Percentiles rank a stretch among this genome's conserved stretches.
phyloP scores from a whole-genome alignment of 2,797 vertebrate genomes.

The Chelon auratus region DNA sequence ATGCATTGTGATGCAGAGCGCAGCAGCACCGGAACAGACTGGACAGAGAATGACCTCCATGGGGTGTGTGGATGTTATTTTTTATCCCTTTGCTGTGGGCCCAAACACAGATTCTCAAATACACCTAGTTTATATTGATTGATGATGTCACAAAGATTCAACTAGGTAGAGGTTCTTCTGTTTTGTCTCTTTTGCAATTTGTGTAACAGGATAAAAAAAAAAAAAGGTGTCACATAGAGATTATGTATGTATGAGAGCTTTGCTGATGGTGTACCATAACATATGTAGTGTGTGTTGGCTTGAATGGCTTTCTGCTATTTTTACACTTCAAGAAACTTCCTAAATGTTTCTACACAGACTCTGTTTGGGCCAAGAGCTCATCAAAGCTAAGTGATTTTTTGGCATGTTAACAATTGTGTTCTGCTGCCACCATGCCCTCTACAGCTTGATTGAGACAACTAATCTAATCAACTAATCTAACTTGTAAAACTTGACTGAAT shows the following conservation, averaged over 20 bases:
- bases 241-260: not conserved
- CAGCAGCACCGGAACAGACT: slow-evolving; percentile 12
- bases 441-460: not conserved
- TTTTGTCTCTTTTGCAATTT: not conserved
- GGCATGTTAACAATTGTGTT: not conserved
- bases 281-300: not conserved
- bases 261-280: not conserved
- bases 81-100: too few relatives aligned
- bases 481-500: not conserved
- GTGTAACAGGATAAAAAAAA: not conserved
- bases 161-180: too few relatives aligned
- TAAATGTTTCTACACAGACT: not conserved
- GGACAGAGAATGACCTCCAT: not conserved
- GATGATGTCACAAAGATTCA: too few relatives aligned
- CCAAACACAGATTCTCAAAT: not conserved
- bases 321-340: not conserved
- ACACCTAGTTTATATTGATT: not conserved
- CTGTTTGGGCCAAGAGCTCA: not conserved
- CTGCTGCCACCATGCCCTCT: not conserved
- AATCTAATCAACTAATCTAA: too few relatives aligned
- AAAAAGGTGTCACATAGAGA: not conserved
- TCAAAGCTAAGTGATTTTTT: not conserved
- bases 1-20: slow-evolving; percentile 60
- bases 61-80: not conserved
- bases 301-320: not conserved